Evolutionary conservation across 2,888 invertebrate genomes (phyloP), one percentile per base, ranked within the genome.

Genomic region (Caenorhabditis japonica): DNA sequence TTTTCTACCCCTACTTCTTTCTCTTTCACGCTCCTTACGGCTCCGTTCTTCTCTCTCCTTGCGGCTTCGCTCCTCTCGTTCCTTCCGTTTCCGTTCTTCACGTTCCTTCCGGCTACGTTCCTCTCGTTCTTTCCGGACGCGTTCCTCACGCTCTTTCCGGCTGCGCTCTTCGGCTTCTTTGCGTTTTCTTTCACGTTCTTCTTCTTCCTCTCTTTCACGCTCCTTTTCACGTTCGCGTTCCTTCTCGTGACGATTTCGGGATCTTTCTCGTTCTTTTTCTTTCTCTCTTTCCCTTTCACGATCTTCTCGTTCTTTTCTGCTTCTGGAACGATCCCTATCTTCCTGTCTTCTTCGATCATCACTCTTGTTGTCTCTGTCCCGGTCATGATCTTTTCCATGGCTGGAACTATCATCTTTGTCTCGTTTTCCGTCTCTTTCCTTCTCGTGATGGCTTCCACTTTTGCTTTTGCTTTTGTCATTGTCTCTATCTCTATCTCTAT

Each of bases 381-480:
- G 30, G 13, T 52, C 46, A 10, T 38, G 21, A 19, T 47, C 61
- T 27, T 27, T 43, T 13, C 44, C 69, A 33, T 55, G 56, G 21
- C n/a, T n/a, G n/a, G n/a, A n/a, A n/a, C 33, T 56, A 47, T 12
- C 53, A 12, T 33, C 21, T 8, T 19, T 21, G 55, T 4, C 49
- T 23, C 47, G 23, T 5, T 41, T 41, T 10, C 23, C 21, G 5
- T 69, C 60, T 36, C 39, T 19, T 21, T 39, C 44, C 34, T 19
- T 44, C n/a, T 58, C 44, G 13, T 36, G 15, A 8, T 38, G 21
- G 10, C 38, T 4, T 15, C 36, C 38, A 10, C 68, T 51, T 27
- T 70, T 49, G 39, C 64, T 64, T 39, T 43, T 30, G 13, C 56
- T 66, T 21, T 30, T 66, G 5, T 51, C 58, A 33, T 43, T 30